Conservation (phyloP, 64 coral and sea anemone genomes). For the Hydrozoanthus tunicans region DNA sequence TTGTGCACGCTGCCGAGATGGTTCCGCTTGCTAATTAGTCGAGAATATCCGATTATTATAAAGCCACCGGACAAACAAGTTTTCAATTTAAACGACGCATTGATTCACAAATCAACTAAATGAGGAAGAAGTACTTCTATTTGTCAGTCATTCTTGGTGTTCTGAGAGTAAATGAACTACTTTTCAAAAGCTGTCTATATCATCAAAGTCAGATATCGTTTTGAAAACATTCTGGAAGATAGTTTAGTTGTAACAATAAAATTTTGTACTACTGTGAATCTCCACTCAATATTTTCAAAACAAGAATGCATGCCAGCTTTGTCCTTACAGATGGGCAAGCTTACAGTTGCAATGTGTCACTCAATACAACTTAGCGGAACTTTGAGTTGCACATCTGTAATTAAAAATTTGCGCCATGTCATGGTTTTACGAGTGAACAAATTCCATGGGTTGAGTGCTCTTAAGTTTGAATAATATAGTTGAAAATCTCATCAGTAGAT, state of each 20-base stretch:
- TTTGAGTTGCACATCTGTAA: background rate
- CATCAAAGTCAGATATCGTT: background rate
- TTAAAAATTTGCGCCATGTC: background rate
- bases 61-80: conserved; percentile 43
- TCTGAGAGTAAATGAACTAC: background rate
- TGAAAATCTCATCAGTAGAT: too few relatives aligned
- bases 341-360: background rate
- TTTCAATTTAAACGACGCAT: background rate
- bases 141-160: background rate
- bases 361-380: conserved; percentile 27
- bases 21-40: conserved; percentile 17
- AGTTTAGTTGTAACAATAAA: background rate
- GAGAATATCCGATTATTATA: background rate
- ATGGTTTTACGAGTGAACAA: background rate
- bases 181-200: background rate
- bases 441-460: background rate
- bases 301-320: background rate
- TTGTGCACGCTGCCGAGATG: too few relatives aligned
- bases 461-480: background rate
- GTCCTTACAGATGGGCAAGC: background rate
- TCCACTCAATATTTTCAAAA: background rate
- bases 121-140: background rate
- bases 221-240: background rate
- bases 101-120: conserved; percentile 18
- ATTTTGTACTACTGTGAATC: background rate